phyloP scores from a whole-genome alignment of 2,797 vertebrate species.

The Microhierax caerulescens region DNA sequence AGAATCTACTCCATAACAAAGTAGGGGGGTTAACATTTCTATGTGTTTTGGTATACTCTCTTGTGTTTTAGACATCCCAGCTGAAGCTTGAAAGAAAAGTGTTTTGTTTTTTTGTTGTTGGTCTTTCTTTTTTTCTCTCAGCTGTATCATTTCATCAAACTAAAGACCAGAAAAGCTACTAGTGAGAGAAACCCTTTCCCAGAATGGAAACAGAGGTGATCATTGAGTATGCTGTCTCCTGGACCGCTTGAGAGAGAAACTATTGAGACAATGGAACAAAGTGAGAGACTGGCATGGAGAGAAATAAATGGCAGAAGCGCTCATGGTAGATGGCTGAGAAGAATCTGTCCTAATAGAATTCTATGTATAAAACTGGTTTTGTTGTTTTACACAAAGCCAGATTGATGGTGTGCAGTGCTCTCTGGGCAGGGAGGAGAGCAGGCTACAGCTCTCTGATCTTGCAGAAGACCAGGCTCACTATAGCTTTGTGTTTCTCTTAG shows the following conservation, averaged over 20 bases:
- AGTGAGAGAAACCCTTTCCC: background rate
- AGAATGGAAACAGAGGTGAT: background rate
- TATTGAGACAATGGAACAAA: background rate
- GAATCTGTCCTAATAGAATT: background rate
- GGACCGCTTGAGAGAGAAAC: background rate
- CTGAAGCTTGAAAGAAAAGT: background rate
- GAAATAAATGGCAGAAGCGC: background rate
- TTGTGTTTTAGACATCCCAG: background rate
- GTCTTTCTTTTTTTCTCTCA: background rate
- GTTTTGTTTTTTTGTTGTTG: too few relatives aligned
- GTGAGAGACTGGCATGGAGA: background rate
- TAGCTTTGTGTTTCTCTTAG: background rate
- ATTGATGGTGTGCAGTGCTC: background rate
- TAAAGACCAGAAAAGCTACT: background rate
- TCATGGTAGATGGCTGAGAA: background rate
- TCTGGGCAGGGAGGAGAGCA: background rate
- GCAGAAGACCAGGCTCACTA: background rate
- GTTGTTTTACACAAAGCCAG: background rate
- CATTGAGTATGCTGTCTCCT: background rate
- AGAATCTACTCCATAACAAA: background rate
- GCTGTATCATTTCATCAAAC: background rate
- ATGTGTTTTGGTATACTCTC: background rate
- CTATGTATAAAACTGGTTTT: background rate
- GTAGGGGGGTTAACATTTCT: background rate
- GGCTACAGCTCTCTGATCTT: background rate